phyloP scores from a whole-genome alignment of 2,113 vertebrate species.

The Mixornis gularis region DNA sequence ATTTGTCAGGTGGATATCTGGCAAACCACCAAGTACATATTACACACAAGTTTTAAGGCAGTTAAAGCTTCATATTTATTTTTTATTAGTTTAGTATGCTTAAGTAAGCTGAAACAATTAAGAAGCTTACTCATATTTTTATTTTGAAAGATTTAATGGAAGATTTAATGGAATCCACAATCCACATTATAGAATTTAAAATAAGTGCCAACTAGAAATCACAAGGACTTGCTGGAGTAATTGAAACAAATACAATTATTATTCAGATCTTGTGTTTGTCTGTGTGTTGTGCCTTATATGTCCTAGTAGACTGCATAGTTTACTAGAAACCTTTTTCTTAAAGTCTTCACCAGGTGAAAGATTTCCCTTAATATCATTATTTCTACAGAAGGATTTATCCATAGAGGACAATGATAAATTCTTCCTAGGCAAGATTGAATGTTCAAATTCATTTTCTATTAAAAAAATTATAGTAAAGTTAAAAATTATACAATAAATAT shows the following conservation, averaged over 20 bases:
- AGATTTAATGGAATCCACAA: background rate
- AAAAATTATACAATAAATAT: background rate
- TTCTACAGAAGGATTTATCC: background rate
- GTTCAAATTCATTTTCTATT: background rate
- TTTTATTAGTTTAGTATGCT: background rate
- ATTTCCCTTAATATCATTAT: background rate
- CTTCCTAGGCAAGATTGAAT: background rate
- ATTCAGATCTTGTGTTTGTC: background rate
- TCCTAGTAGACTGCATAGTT: background rate
- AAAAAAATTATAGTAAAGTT: background rate
- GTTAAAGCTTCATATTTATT: background rate
- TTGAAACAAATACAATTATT: background rate
- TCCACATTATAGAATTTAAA: background rate
- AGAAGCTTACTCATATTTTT: background rate
- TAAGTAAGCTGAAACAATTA: background rate
- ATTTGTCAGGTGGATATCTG: background rate
- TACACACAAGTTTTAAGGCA: background rate
- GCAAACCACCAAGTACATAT: background rate
- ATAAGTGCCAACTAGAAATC: background rate
- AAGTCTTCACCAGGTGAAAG: background rate
- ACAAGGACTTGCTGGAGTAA: background rate
- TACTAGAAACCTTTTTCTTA: background rate
- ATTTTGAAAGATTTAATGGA: background rate
- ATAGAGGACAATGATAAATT: background rate
- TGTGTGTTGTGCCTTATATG: background rate